Conservation (phyloP, 2,113 vertebrate species). For the Tor tambroides region DNA sequence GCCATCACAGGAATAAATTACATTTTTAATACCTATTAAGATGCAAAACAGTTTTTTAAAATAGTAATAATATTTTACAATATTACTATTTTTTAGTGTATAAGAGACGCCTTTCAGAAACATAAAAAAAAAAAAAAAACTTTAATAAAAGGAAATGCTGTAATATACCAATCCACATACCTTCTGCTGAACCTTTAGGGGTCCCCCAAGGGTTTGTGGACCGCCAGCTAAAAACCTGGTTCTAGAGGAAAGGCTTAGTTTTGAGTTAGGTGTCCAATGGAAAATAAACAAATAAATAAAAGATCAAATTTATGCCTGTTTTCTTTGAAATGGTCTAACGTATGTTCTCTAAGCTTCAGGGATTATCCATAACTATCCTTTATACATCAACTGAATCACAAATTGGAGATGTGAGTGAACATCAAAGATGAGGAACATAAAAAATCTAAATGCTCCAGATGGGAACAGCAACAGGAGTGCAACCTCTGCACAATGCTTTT, state of each 20-base stretch:
- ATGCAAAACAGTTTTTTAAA: background rate
- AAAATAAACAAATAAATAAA: conserved; percentile 26
- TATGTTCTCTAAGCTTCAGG: background rate
- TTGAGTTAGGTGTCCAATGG: background rate
- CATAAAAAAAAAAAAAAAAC: no score
- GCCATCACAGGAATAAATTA: no score
- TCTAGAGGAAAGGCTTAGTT: conserved; percentile 5
- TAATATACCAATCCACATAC: background rate
- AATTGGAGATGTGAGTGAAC: background rate
- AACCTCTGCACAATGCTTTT: background rate
- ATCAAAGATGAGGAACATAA: conserved; percentile 32
- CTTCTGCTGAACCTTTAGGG: background rate
- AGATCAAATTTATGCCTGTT: background rate
- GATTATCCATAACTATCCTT: conserved; percentile 26
- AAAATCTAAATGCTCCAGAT: conserved; percentile 27
- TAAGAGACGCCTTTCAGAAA: no score
- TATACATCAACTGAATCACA: conserved; percentile 14
- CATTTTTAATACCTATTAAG: no score
- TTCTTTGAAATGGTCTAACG: conserved; percentile 10
- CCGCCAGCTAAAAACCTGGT: background rate
- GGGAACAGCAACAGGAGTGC: background rate
- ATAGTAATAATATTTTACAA: background rate
- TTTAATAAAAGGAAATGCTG: background rate
- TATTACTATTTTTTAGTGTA: background rate
- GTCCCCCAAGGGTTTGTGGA: background rate